Evolutionary conservation across 1,140 invertebrate genomes (phyloP).

Genomic region (Melitaea cinxia): DNA sequence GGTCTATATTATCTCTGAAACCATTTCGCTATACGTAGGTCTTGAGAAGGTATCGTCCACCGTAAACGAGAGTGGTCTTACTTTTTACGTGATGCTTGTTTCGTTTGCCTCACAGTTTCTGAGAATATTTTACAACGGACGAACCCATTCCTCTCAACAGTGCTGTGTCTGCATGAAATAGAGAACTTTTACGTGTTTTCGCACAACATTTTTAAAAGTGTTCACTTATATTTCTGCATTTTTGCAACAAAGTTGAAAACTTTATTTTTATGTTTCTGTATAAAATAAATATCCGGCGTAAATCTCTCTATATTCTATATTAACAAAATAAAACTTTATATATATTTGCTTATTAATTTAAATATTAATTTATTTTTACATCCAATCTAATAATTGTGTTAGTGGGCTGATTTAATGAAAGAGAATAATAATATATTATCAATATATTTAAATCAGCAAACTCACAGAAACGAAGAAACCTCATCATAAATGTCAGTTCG

Average conservation of each 20-base stretch:
- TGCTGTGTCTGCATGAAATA: slow-evolving; percentile 44
- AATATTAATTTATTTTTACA: too few species aligned
- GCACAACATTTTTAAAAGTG: slow-evolving; percentile 38
- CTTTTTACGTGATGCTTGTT: slow-evolving; percentile 59
- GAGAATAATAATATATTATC: too few species aligned
- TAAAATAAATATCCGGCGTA: neutral
- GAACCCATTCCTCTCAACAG: slow-evolving; percentile 51
- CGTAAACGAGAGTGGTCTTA: slow-evolving; percentile 55
- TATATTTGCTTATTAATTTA: too few species aligned
- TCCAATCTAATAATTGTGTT: too few species aligned
- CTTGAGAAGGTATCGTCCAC: slow-evolving; percentile 33
- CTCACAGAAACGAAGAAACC: too few species aligned
- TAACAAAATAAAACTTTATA: neutral
- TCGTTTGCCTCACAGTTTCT: slow-evolving; percentile 47
- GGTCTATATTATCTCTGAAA: slow-evolving; percentile 14
- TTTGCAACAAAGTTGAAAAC: slow-evolving; percentile 33
- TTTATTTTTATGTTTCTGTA: slow-evolving; percentile 6
- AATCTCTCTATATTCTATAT: neutral
- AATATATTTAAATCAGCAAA: too few species aligned
- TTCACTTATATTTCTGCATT: slow-evolving; percentile 54
- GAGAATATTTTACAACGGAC: slow-evolving; percentile 61
- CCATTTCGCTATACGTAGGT: slow-evolving; percentile 12
- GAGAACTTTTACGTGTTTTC: slow-evolving; percentile 59
- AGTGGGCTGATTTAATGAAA: too few species aligned
- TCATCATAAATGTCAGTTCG: too few species aligned